phyloP scores from a whole-genome alignment of 2,797 vertebrate genomes.

The Betta splendens region DNA sequence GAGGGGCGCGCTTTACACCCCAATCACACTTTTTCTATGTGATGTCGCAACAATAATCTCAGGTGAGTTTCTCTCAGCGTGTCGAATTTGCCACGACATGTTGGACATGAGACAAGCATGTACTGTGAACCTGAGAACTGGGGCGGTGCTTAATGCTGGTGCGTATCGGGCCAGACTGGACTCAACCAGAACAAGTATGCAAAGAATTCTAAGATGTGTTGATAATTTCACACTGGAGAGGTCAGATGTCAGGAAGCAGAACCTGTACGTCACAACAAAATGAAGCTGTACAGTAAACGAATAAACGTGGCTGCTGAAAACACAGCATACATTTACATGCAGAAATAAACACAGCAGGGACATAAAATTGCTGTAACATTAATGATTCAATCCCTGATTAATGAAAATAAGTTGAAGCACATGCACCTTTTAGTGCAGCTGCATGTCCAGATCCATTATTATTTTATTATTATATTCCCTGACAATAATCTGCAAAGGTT shows the following conservation, averaged over 20 bases:
- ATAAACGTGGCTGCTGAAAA: too few species aligned
- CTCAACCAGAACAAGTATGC: slow-evolving; percentile 1
- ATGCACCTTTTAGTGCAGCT: too few species aligned
- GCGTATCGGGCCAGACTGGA: neutral
- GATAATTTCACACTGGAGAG: neutral
- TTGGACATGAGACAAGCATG: neutral
- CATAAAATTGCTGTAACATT: too few species aligned
- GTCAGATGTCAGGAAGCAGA: neutral
- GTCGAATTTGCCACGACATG: neutral
- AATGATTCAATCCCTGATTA: too few species aligned
- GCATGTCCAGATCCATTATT: too few species aligned
- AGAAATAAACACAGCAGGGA: too few species aligned
- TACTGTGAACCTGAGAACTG: slow-evolving; percentile 5
- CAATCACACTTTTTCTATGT: neutral
- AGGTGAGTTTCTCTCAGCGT: slow-evolving; percentile 21
- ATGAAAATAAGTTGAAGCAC: too few species aligned
- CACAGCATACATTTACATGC: too few species aligned
- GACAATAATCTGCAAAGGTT: too few species aligned
- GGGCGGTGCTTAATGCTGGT: neutral
- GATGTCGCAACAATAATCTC: slow-evolving; percentile 15
- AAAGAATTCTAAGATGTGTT: slow-evolving; percentile 13
- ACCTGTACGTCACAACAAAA: neutral
- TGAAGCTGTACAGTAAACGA: too few species aligned
- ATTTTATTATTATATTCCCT: too few species aligned
- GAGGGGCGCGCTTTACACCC: neutral